Conservation (phyloP, 1,140 invertebrate genomes). For the Drosophila tsacasi region DNA sequence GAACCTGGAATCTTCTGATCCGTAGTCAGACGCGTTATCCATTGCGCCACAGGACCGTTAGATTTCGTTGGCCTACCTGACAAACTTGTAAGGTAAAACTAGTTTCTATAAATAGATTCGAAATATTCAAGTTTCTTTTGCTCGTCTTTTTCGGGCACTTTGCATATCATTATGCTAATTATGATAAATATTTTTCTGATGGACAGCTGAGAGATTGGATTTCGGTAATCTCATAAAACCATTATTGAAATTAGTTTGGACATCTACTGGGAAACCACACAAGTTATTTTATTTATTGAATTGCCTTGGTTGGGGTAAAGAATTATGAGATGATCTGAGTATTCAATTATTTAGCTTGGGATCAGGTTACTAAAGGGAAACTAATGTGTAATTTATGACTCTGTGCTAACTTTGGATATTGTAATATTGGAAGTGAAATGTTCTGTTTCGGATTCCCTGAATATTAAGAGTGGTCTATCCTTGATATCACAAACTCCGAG, state of each 20-base stretch:
- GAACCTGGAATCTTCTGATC: constrained; percentile 91
- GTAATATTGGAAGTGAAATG: neutral
- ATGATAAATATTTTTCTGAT: constrained; percentile 21
- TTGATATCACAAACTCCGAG: constrained; percentile 14
- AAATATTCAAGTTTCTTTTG: constrained; percentile 17
- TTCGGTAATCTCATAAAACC: constrained; percentile 34
- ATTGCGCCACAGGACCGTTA: constrained; percentile 89
- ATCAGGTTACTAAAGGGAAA: constrained; percentile 9
- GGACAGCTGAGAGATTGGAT: constrained; percentile 38
- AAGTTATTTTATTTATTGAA: constrained; percentile 27
- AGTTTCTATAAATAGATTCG: constrained; percentile 16
- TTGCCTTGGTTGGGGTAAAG: neutral
- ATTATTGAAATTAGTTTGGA: constrained; percentile 32
- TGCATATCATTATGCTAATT: constrained; percentile 48
- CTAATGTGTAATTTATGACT: neutral
- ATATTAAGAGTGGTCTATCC: neutral
- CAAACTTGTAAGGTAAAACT: neutral
- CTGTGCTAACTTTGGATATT: neutral
- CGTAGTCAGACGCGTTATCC: constrained; percentile 91
- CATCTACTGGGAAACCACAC: constrained; percentile 3
- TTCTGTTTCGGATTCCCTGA: neutral
- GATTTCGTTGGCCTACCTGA: neutral
- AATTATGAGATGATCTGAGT: constrained; percentile 13
- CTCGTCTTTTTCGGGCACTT: constrained; percentile 12
- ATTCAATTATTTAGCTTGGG: constrained; percentile 14